phyloP scores from a whole-genome alignment of 1,140 invertebrate genomes.

The Drosophila kikkawai region DNA sequence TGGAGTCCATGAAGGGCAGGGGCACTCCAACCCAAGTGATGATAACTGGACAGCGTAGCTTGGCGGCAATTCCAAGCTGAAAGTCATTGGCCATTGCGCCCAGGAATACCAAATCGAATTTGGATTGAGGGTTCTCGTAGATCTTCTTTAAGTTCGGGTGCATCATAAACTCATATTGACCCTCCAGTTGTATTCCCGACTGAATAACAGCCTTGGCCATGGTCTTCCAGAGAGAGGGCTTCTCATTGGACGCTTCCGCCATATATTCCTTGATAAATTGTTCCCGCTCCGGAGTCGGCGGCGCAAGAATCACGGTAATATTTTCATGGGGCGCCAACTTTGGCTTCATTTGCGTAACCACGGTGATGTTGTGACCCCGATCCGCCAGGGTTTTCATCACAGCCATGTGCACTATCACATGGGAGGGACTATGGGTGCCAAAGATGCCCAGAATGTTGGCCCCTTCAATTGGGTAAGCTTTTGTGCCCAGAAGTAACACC shows the following conservation, averaged over 20 bases:
- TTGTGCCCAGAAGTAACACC: background rate
- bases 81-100: conserved; percentile 71
- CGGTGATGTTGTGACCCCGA: conserved; percentile 73
- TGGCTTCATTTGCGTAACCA: conserved; percentile 58
- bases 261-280: conserved; percentile 29
- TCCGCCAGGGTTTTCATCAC: conserved; percentile 67
- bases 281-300: conserved; percentile 35
- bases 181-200: conserved; percentile 23
- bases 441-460: conserved; percentile 77
- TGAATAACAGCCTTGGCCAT: conserved; percentile 9
- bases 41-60: conserved; percentile 62
- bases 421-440: conserved; percentile 68
- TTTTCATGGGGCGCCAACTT: conserved; percentile 51
- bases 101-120: conserved; percentile 70
- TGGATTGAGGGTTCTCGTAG: conserved; percentile 54
- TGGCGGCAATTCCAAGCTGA: conserved; percentile 67
- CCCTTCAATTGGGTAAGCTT: background rate
- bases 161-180: conserved; percentile 51
- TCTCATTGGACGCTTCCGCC: conserved; percentile 27
- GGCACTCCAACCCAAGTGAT: conserved; percentile 58
- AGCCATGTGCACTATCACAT: conserved; percentile 78
- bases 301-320: conserved; percentile 61
- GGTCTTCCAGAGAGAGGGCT: conserved; percentile 20
- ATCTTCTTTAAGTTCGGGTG: conserved; percentile 57
- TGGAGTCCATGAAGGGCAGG: conserved; percentile 17